Evolutionary conservation across 2,113 vertebrate species (phyloP), one percentile per base, ranked within the genome.

Genomic region (Pan paniscus): DNA sequence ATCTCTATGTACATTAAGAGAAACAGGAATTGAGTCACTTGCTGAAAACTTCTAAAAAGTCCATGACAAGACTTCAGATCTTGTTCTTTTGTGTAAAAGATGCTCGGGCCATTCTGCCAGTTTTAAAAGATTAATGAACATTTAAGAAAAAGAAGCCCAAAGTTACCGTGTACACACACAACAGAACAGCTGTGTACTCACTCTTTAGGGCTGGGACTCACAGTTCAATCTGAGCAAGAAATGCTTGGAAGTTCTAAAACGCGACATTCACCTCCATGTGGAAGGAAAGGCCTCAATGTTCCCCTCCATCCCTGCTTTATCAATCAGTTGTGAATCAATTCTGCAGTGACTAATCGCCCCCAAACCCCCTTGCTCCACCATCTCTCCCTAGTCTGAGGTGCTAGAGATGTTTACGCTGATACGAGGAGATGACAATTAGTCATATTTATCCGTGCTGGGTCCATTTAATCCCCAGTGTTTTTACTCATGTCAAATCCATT

Each of bases 401-500:
- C 93, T 97, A 61, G 91, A 79, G 52, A 18, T 94, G 92, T 98
- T 98, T 97, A 97, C 64, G n/a, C 93, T 30, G 93, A 97, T 96
- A 97, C 87, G 55, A 98, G 97, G 97, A 97, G 98, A 98, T 96
- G 98, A 98, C 98, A 98, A 97, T 98, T 97, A 98, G 98, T 97
- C 85, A 97, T 98, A 97, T 98, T 98, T 98, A 97, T 98, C 97
- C 94, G 23, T 68, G 95, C 97, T 78, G 91, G 90, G 92, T 95
- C 96, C 86, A 82, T 95, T 97, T 98, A 98, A 98, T 98, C 98
- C 98, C 97, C 97, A 91, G 96, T 98, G 98, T 94, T 98, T 98
- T 98, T 96, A 98, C 98, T 99, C 98, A 98, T 97, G 98, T 97
- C 98, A 98, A 98, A 98, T 98, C 98, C 98, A 98, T 98, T 98